phyloP scores from a whole-genome alignment of 2,113 vertebrate species.

The Ceyx margarethae region DNA sequence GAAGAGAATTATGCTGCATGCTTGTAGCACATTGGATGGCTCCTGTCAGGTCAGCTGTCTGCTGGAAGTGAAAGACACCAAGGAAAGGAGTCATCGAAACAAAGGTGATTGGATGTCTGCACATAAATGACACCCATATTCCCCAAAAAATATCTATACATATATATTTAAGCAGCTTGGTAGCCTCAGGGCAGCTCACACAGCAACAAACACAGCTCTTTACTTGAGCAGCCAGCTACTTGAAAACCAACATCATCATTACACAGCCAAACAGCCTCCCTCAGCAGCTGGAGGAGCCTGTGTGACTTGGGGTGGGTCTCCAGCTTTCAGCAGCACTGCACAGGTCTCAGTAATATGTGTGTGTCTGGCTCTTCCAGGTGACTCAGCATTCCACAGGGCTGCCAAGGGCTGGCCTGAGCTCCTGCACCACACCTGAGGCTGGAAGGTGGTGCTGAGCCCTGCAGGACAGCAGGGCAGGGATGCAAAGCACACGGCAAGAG shows the following conservation, averaged over 20 bases:
- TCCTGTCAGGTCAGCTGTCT: neutral
- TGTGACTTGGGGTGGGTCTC: neutral
- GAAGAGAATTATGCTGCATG: neutral
- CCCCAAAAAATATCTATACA: too few species aligned
- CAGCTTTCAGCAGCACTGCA: neutral
- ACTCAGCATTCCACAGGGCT: neutral
- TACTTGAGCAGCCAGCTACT: neutral
- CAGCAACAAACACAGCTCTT: neutral
- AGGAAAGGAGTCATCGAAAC: neutral
- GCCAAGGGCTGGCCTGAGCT: neutral
- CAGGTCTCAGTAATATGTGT: neutral
- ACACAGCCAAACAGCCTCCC: neutral
- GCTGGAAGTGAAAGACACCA: neutral
- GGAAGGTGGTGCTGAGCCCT: accelerated
- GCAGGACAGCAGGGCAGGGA: neutral
- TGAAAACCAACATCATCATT: neutral
- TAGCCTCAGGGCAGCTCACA: neutral
- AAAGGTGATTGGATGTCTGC: neutral
- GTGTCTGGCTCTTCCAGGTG: neutral
- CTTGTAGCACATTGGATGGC: neutral
- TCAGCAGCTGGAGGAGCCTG: neutral
- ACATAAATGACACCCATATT: neutral
- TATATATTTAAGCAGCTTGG: neutral
- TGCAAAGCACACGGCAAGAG: accelerated
- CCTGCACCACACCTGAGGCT: neutral